These are phyloP conservation scores for Sturnus vulgaris DNA, from an alignment of 2,113 vertebrate genomes.

Conservation along the genomic window DNA sequence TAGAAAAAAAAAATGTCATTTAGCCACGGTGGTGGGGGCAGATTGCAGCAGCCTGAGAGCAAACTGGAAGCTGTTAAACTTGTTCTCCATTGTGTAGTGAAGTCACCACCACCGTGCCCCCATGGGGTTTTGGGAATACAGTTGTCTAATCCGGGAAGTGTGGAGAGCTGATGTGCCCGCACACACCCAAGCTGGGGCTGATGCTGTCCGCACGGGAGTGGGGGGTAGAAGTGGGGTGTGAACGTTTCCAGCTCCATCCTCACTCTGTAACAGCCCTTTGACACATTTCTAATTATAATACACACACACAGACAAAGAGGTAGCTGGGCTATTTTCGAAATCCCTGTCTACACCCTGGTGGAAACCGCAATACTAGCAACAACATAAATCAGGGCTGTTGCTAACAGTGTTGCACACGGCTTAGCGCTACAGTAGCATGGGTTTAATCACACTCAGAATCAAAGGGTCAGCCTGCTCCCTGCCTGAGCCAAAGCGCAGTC, in stretches of 20 bases:
- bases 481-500: slow-evolving; percentile 38
- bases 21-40: neutral
- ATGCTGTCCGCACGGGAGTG: neutral
- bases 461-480: slow-evolving; percentile 56
- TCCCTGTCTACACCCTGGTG: slow-evolving; percentile 45
- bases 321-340: slow-evolving; percentile 57
- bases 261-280: slow-evolving; percentile 28
- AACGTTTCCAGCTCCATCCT: slow-evolving; percentile 46
- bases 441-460: slow-evolving; percentile 55
- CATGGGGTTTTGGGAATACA: neutral
- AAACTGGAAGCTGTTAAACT: slow-evolving; percentile 31
- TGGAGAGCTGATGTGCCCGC: neutral
- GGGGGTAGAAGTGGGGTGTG: slow-evolving; percentile 13
- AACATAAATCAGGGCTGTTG: slow-evolving; percentile 59
- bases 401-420: slow-evolving; percentile 51
- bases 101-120: neutral
- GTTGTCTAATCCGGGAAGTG: slow-evolving; percentile 43
- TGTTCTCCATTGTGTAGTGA: neutral
- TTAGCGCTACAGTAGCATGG: slow-evolving; percentile 45
- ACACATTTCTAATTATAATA: slow-evolving; percentile 66
- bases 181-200: neutral
- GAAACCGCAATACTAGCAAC: slow-evolving; percentile 60
- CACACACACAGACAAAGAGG: slow-evolving; percentile 34
- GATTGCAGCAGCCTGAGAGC: slow-evolving; percentile 11
- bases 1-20: slow-evolving; percentile 39